These are phyloP conservation scores for Bombus consobrinus DNA, from an alignment of 1,140 invertebrate species.

Conservation along the genomic window DNA sequence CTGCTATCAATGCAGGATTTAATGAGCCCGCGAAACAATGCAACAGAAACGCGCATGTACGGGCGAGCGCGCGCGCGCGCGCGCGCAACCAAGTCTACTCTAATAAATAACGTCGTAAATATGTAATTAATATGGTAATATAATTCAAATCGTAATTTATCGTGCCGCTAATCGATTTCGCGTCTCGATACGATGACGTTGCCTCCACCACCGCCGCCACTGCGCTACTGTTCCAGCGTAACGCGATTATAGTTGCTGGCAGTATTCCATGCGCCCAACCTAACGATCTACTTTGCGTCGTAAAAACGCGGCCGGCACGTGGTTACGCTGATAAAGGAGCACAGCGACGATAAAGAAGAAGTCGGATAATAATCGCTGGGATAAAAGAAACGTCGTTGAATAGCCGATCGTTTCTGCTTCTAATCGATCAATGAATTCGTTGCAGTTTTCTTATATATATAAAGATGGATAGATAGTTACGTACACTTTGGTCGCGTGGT, in stretches of 20 bases:
- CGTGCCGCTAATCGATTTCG: constrained; percentile 46
- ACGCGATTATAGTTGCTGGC: constrained; percentile 52
- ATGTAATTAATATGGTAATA: constrained; percentile 57
- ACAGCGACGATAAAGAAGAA: constrained; percentile 29
- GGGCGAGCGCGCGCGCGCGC: background rate
- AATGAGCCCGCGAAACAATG: constrained; percentile 52
- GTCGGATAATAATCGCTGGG: constrained; percentile 3
- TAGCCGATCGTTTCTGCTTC: background rate
- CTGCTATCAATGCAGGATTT: constrained; percentile 47
- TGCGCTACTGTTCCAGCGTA: constrained; percentile 37
- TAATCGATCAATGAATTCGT: background rate
- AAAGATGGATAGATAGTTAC: no score
- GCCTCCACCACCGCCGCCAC: background rate
- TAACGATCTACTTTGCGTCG: constrained; percentile 51
- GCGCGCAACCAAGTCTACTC: background rate
- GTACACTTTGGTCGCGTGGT: no score
- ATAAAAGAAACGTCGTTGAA: background rate
- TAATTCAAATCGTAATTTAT: constrained; percentile 54
- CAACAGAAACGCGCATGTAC: constrained; percentile 42
- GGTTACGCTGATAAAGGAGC: constrained; percentile 17
- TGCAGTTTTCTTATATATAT: no score
- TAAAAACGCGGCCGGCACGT: constrained; percentile 35
- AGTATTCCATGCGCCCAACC: constrained; percentile 36
- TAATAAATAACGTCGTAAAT: constrained; percentile 54
- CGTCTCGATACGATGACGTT: constrained; percentile 45